Base-by-base conservation (phyloP, 2,888 invertebrate species). In the Eudasyphora cyanicolor region DNA sequence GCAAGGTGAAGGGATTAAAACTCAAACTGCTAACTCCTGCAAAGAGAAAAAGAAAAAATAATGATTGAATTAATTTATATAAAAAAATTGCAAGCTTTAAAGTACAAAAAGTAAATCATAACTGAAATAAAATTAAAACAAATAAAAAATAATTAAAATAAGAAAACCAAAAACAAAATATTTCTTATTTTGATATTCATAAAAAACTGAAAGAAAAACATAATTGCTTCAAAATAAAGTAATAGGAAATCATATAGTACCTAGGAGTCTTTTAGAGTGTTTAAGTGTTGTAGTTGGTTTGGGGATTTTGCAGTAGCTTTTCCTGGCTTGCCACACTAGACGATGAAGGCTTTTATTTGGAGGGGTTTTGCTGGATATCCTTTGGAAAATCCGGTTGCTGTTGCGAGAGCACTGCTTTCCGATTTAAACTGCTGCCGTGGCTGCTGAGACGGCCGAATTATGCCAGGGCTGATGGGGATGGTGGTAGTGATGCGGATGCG, bases 1-100 rank as follows among this genome's bases (percentile, higher is more conserved):
- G 97, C 89, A 98, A 93, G 85, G 97, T 97, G 93, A 98, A 98
- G 35, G 98, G 97, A 91, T 98, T 98, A 93, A 98, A 98, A 54
- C 98, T 97, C 85, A 98, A 94, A 84, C 97, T 95, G 88, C 96
- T 95, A 95, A 98, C 96, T 89, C 92, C 92, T 92, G 87, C 0
- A 91, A 91, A 29, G 57, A 73, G n/a, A n/a, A n/a, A n/a, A n/a
- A n/a, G n/a, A n/a, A n/a, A n/a, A n/a, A n/a, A n/a, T n/a, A n/a
- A n/a, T n/a, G n/a, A n/a, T n/a, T 17, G 49, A 21, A 81, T 2
- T 51, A n/a, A 51, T 17, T 60, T 45, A 14, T 38, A 0, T 42
- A 45, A 67, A 8, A 24, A 67, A 38, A 67, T 32, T 4, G 8
- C 32, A 32, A 32, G 32, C 8, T 45, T 45, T 45, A 45, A 14